phyloP scores from a whole-genome alignment of 2,888 invertebrate species.

The Dryobotodes eremita region DNA sequence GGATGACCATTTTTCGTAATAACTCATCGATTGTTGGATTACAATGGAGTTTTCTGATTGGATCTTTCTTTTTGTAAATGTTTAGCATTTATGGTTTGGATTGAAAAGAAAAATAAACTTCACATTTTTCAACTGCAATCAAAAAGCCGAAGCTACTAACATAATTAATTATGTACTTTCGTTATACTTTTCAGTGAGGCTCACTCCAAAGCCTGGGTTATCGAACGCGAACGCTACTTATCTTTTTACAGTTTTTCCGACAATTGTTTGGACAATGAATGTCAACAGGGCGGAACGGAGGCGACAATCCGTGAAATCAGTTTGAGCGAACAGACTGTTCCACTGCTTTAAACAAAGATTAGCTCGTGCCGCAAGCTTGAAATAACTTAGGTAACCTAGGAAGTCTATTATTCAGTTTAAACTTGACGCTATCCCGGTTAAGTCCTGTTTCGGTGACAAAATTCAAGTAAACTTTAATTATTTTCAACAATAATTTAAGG shows the following conservation, averaged over 20 bases:
- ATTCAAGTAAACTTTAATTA: conserved; percentile 26
- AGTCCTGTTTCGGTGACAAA: background rate
- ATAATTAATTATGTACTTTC: background rate
- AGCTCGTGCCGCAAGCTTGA: conserved; percentile 32
- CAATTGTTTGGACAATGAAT: conserved; percentile 71
- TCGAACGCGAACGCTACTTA: conserved; percentile 56
- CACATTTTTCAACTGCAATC: background rate
- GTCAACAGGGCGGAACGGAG: conserved; percentile 71
- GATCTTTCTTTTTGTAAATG: conserved; percentile 28
- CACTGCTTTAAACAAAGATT: conserved; percentile 44
- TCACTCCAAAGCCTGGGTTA: conserved; percentile 23
- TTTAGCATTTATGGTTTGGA: conserved; percentile 18
- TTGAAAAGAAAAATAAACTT: conserved; percentile 24
- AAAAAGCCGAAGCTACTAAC: background rate
- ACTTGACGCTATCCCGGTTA: background rate
- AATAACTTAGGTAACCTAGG: conserved; percentile 33
- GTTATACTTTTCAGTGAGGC: conserved; percentile 28
- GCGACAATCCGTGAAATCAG: conserved; percentile 77
- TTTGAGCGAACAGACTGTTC: conserved; percentile 63
- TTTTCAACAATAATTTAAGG: conserved; percentile 31
- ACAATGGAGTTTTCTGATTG: conserved; percentile 44
- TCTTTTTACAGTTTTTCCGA: conserved; percentile 64
- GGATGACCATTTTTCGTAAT: conserved; percentile 36
- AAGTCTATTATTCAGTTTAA: conserved; percentile 27
- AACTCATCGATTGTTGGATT: conserved; percentile 35